Evolutionary conservation across 1,140 invertebrate genomes (phyloP), one percentile per base, ranked within the genome.

Genomic region (Scaptomyza pallida): DNA sequence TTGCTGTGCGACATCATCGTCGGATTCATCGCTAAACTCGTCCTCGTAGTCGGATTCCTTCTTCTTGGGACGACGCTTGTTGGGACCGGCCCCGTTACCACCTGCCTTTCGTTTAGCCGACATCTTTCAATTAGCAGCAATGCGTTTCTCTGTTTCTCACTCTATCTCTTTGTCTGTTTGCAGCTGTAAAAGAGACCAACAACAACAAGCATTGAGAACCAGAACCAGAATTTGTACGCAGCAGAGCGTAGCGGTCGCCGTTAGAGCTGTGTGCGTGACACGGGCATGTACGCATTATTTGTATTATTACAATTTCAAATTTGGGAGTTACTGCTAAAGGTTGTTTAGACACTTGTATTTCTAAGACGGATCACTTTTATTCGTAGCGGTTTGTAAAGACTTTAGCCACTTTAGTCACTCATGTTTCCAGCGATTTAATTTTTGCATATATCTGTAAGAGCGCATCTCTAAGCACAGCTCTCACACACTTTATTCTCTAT

Each of bases 11-110:
- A 67, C 64, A 44, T 89, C 91, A 5, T 79, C 76, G 33, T 89
- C 90, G 17, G 92, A 92, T 3, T 90, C 92, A 33, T 90, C 92
- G 40, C 92, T 93, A 4, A 93, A 79, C 56, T 93, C 93, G 40
- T 93, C 93, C 80, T 93, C 93, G 45, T 92, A 90, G 72, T 93
- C 92, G 5, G 92, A 91, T 56, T 93, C 92, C 74, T 91, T 91
- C 75, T 93, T 93, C 68, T 92, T 93, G 50, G 91, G 92, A 5
- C 89, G 90, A 65, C 92, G 91, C 77, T 93, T 93, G 71, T 82
- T 91, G 23, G 89, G 86, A 16, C 89, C 89, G 54, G 70, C 71
- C 47, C 86, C 89, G 40, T 89, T 90, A 52, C 85, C 85, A 78
- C 85, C 85, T 85, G 85, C 52, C 63, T 91, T 91, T 47, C 90